These are phyloP conservation scores for Proisotoma minuta DNA, from an alignment of 2,888 invertebrate species.

Conservation along the genomic window DNA sequence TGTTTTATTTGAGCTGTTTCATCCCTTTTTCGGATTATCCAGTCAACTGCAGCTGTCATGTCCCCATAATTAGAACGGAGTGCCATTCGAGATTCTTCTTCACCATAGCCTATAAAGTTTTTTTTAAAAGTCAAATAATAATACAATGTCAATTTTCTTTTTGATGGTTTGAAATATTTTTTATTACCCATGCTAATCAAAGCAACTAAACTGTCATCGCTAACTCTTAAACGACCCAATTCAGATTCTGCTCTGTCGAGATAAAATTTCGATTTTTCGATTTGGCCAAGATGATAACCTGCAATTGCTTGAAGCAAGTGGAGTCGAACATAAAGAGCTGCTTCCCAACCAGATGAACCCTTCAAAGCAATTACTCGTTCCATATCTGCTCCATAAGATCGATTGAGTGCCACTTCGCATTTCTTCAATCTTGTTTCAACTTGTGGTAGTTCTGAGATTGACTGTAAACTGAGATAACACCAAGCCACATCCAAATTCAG, in stretches of 20 bases:
- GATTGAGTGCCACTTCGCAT: constrained; percentile 64
- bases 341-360: constrained; percentile 61
- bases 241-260: constrained; percentile 63
- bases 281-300: constrained; percentile 69
- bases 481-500: constrained; percentile 82
- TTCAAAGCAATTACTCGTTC: constrained; percentile 60
- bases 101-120: constrained; percentile 61
- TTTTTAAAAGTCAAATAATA: constrained; percentile 47
- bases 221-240: constrained; percentile 61
- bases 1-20: constrained; percentile 55
- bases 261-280: constrained; percentile 60
- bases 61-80: constrained; percentile 61
- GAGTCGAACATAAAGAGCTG: constrained; percentile 69
- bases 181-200: constrained; percentile 60
- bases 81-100: constrained; percentile 65
- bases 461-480: constrained; percentile 75
- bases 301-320: constrained; percentile 76
- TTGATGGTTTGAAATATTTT: not conserved
- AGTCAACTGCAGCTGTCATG: constrained; percentile 61
- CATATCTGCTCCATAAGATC: constrained; percentile 64
- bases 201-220: constrained; percentile 55
- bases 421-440: constrained; percentile 63
- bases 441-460: constrained; percentile 66
- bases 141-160: not conserved
- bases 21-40: constrained; percentile 59